Evolutionary conservation across 1,140 invertebrate species (phyloP), one percentile per base, ranked within the genome.

Genomic region (Sinella curviseta): DNA sequence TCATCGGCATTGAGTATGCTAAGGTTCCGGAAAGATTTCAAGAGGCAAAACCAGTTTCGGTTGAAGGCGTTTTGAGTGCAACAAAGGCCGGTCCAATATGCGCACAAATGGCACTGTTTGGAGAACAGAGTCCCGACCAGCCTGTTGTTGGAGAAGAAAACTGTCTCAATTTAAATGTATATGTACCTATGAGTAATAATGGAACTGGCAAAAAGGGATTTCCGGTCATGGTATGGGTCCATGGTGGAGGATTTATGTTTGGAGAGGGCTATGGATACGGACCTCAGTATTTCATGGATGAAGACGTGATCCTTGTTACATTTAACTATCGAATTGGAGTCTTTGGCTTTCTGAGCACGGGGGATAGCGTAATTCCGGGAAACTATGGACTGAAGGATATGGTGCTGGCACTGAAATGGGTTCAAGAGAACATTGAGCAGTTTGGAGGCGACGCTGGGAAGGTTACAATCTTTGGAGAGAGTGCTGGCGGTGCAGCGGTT

Each of bases 381-480:
- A 70, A 70, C n/a, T 31, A 70, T n/a, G 65, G 65, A 8, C 65
- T 70, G 12, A 70, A 70, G 31, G 65, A 70, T 33, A 70, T 31
- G 2, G 65, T 70, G 4, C 4, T 33, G 1, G 65, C 65, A 14
- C 24, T 70, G 2, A 30, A 70, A 70, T 70, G 65, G 65, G 65
- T 70, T 30, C 65, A 70, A 33, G 30, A 30, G 1, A 70, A 70
- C 31, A 70, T 70, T 14, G 8, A 30, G 31, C 4, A 30, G 65
- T 70, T 70, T 70, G 65, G 65, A 70, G 65, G 65, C 2, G 30
- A 70, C 31, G 1, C 26, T 14, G 24, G 24, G 12, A 31, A 31
- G 31, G 65, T 70, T 14, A 70, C 65, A 31, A n/a, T 70, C n/a
- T 31, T 30, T 33, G 65, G 65, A 4, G 31, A 4, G 1, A 31